Evolutionary conservation across 2,797 vertebrate species (phyloP), one percentile per base, ranked within the genome.

Genomic region (Coluber constrictor): DNA sequence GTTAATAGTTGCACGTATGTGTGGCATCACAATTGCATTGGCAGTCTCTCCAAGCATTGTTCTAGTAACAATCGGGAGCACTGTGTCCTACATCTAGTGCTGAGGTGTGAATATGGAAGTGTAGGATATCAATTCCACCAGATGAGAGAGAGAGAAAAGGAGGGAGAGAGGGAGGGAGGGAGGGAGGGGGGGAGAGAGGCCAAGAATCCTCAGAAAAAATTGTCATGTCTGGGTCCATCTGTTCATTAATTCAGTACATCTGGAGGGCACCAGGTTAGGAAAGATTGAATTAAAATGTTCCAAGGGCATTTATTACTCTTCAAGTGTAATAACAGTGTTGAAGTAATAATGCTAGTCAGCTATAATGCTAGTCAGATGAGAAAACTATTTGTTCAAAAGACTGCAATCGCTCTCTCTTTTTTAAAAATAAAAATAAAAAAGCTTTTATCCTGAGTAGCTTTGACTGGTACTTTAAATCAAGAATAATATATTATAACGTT

Each of bases 381-480:
- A 1, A 87, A 23, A 47, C 20, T 47, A 0, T 29, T 92, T 95
- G 86, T 37, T 51, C 90, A 94, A 4, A 23, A 90, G 56, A 93
- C 90, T 57, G 37, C 16, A 94, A 91, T 93, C n/a, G n/a, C 12
- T 86, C 55, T 43, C 1, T 91, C 95, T 63, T 92, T 29, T n/a
- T 92, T 88, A 47, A 88, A 51, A n/a, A n/a, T n/a, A 60, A 70
- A 23, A 23, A 10, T 1, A 10, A 83, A 47, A 59, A 96, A 94
- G 87, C 43, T 95, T 96, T 96, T 92, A 83, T 86, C 83, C 56
- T n/a, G 51, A 96, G 27, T 88, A 90, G 57, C 32, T 90, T 90
- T 92, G 89, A 90, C 86, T 92, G 63, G 55, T 90, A 56, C 88
- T 94, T 90, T 92, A 94, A 90, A 90, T 92, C 88, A 94, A 94